These are phyloP conservation scores for Aromia moschata DNA, from an alignment of 2,888 invertebrate genomes.

Conservation along the genomic window DNA sequence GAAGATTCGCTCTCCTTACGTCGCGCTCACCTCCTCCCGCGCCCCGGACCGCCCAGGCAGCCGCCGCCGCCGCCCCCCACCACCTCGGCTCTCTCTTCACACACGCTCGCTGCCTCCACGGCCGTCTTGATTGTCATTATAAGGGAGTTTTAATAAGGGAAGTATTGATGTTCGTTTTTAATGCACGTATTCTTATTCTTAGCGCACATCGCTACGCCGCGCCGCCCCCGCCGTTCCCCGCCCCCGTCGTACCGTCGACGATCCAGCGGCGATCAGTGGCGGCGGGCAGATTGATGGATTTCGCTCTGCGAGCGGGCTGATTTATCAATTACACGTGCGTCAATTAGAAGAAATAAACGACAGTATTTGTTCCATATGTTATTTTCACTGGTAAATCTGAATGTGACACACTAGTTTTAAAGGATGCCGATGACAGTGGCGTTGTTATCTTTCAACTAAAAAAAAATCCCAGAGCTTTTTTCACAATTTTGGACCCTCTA, in stretches of 20 bases:
- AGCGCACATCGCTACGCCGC: conserved; percentile 55
- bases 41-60: conserved; percentile 34
- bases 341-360: too few species aligned
- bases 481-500: too few species aligned
- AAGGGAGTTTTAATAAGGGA: conserved; percentile 64
- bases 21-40: conserved; percentile 46
- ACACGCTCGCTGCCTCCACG: conserved; percentile 57
- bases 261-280: conserved; percentile 34
- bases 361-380: too few species aligned
- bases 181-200: conserved; percentile 63
- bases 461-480: too few species aligned
- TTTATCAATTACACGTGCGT: too few species aligned
- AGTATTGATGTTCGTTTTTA: conserved; percentile 64
- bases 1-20: conserved; percentile 62
- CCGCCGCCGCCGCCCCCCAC: conserved; percentile 45
- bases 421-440: too few species aligned
- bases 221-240: conserved; percentile 29
- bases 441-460: too few species aligned
- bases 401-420: too few species aligned
- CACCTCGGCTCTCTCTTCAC: too few species aligned
- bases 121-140: conserved; percentile 62
- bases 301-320: too few species aligned
- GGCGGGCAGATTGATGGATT: conserved; percentile 29
- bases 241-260: conserved; percentile 31
- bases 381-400: too few species aligned